A percentile compares a stretch with the other conserved stretches of the same genome.
Evolutionary conservation across 2,797 vertebrate species (phyloP).

Genomic region (Clamator glandarius): DNA sequence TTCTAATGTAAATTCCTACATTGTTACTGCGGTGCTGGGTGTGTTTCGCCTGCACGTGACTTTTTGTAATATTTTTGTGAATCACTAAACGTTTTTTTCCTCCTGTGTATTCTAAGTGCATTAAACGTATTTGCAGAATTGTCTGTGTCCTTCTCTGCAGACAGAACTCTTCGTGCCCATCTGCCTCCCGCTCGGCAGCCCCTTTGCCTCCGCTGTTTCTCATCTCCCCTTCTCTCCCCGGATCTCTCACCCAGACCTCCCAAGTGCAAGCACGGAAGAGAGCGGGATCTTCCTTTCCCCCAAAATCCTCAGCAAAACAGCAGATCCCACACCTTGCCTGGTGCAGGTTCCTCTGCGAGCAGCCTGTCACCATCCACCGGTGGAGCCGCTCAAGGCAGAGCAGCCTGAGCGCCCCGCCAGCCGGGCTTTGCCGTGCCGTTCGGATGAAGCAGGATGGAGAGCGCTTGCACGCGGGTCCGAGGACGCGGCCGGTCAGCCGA

Average conservation of each 20-base stretch:
- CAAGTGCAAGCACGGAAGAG: background rate
- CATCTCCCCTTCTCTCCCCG: background rate
- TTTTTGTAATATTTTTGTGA: constrained; percentile 86
- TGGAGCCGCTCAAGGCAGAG: background rate
- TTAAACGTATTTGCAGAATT: constrained; percentile 87
- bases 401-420: background rate
- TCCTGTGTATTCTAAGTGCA: constrained; percentile 90
- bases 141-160: constrained; percentile 47
- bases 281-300: background rate
- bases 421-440: rapidly evolving
- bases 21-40: constrained; percentile 73
- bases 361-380: background rate
- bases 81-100: constrained; percentile 83
- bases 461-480: background rate
- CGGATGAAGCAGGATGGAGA: background rate
- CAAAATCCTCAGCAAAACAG: background rate
- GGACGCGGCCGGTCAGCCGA: background rate
- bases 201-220: background rate
- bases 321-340: background rate
- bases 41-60: constrained; percentile 74
- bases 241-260: background rate
- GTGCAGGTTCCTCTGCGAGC: background rate
- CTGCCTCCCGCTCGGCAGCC: background rate
- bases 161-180: rapidly evolving
- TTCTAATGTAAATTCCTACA: constrained; percentile 81